Conservation (phyloP, 2,888 invertebrate species). For the Heliconius cydno region DNA sequence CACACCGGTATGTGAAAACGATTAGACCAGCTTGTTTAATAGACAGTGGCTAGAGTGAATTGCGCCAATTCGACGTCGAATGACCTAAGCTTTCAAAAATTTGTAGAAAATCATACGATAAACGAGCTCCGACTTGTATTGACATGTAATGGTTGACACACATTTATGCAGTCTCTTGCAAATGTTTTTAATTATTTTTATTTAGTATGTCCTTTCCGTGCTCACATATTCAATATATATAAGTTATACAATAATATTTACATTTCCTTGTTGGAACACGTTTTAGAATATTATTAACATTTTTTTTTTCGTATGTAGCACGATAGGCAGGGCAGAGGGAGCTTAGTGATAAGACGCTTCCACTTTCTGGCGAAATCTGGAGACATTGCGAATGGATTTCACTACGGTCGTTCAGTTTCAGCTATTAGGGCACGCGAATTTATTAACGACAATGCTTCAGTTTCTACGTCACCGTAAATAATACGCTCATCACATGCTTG, state of each 20-base stretch:
- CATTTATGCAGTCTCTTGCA: neutral
- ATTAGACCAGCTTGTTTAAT: slow-evolving; percentile 29
- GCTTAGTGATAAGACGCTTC: too few relatives aligned
- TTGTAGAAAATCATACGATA: slow-evolving; percentile 22
- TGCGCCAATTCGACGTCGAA: slow-evolving; percentile 23
- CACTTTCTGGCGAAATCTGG: too few relatives aligned
- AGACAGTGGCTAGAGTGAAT: slow-evolving; percentile 27
- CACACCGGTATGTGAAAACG: slow-evolving; percentile 26
- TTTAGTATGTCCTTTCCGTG: neutral
- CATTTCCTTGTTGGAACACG: neutral
- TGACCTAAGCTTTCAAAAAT: slow-evolving; percentile 29
- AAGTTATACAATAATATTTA: neutral
- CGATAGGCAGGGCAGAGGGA: too few relatives aligned
- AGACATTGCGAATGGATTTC: slow-evolving; percentile 1
- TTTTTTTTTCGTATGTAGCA: neutral
- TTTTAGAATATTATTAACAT: neutral
- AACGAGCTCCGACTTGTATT: slow-evolving; percentile 21
- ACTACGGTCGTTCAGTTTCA: slow-evolving; percentile 15
- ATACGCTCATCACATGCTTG: slow-evolving; percentile 45
- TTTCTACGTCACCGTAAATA: slow-evolving; percentile 28
- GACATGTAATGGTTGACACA: slow-evolving; percentile 21
- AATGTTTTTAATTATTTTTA: slow-evolving; percentile 5
- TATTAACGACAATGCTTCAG: slow-evolving; percentile 30
- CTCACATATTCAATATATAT: neutral
- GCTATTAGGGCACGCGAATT: slow-evolving; percentile 23